Evolutionary conservation across 2,888 invertebrate genomes (phyloP), one percentile per base, ranked within the genome.

Genomic region (Nymphalis polychloros): DNA sequence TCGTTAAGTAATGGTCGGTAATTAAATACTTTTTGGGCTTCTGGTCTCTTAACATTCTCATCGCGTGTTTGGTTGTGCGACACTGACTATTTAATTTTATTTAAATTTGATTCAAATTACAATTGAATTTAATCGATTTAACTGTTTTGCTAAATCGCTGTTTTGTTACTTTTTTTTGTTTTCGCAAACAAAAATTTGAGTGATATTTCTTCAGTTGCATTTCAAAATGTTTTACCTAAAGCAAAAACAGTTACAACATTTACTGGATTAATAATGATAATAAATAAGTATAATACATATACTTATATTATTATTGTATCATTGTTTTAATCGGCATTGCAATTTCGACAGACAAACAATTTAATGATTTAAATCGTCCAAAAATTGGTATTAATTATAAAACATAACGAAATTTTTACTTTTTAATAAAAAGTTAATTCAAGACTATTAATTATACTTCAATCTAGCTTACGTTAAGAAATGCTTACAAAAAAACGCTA

Each of bases 11-110:
- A 72, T 72, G 72, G 68, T 17, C 47, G 23, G 72, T 73, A 73
- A 73, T 74, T 73, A 81, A 78, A 76, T 75, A 75, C 76, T 78
- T 80, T 79, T 82, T 81, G 75, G 76, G 76, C 66, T 69, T 67
- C 70, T 69, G 69, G 67, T 63, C 68, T 55, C 59, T 41, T 62
- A 57, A 73, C 66, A 75, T 77, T 70, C 75, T 70, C 19, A 70
- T 69, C 72, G 62, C 69, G 64, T 74, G 73, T 76, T 60, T 60
- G 52, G 53, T 66, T 68, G 67, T 71, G 53, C 19, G 63, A 63
- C 63, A 66, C 66, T 57, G 57, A 41, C 35, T 63, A 65, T 69
- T 66, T 71, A 61, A 66, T 64, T 61, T 69, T 60, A 52, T 68
- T 68, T 65, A 71, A 71, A 65, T 68, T 71, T 65, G 65, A 23